Evolutionary conservation across 2,888 invertebrate genomes (phyloP).

Genomic region (Zaprionus bogoriensis): DNA sequence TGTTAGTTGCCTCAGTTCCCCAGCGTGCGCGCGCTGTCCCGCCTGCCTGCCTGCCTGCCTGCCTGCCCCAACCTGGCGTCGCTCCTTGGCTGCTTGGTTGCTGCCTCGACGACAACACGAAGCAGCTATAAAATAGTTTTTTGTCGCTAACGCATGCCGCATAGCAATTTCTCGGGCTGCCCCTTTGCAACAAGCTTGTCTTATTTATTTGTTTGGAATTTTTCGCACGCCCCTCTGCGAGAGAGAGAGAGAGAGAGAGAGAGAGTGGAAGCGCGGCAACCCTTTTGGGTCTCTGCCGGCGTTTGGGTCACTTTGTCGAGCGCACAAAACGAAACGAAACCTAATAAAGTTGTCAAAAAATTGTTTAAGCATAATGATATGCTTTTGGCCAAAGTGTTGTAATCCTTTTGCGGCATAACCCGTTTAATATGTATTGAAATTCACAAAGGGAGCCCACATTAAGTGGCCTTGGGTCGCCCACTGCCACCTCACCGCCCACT

Average conservation of each 20-base stretch:
- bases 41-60: too few species aligned
- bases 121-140: slow-evolving; percentile 76
- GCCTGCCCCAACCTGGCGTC: too few species aligned
- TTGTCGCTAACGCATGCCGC: slow-evolving; percentile 71
- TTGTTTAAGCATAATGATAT: slow-evolving; percentile 79
- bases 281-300: slow-evolving; percentile 47
- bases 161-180: slow-evolving; percentile 64
- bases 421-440: slow-evolving; percentile 77
- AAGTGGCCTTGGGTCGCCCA: slow-evolving; percentile 61
- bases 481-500: not conserved
- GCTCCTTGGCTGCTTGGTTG: too few species aligned
- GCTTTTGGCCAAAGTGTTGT: slow-evolving; percentile 71
- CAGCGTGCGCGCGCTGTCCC: too few species aligned
- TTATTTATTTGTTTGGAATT: slow-evolving; percentile 76
- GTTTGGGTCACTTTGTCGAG: slow-evolving; percentile 50
- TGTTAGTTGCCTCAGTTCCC: slow-evolving; percentile 55
- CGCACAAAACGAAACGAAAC: slow-evolving; percentile 57
- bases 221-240: slow-evolving; percentile 65
- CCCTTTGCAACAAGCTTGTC: slow-evolving; percentile 49
- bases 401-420: slow-evolving; percentile 77
- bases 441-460: slow-evolving; percentile 68
- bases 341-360: slow-evolving; percentile 78
- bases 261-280: slow-evolving; percentile 15
- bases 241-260: not conserved
- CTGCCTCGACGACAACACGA: slow-evolving; percentile 76